Base-by-base conservation (phyloP, 2,797 vertebrate species). In the Fratercula arctica region DNA sequence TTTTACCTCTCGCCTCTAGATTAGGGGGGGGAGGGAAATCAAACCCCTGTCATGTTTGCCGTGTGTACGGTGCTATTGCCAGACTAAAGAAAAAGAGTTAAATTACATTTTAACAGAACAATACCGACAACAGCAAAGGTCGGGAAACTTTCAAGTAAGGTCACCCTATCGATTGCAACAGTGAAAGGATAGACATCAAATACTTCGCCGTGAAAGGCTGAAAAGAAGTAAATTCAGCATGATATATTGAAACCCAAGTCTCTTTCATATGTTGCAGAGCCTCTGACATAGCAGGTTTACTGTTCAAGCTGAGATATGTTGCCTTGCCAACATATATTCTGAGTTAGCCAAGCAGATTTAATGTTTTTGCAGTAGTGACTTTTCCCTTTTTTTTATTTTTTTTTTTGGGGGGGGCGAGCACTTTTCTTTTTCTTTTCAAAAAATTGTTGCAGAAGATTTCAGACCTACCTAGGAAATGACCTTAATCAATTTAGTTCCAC, bases 301-400 rank as follows among this genome's bases (percentile, higher is more conserved):
- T 53, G 95, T 95, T 96, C 95, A 66, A 96, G 96, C 94, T 94
- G 75, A 80, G 96, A 94, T 93, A 92, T 75, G 98, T 98, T 98
- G 96, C 97, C 97, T 93, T 96, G 98, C 98, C 98, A 98, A 98
- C 97, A 89, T 70, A 91, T 85, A 98, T 98, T 98, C 97, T 94
- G 98, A 98, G 96, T 97, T 97, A 98, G 87, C 97, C 97, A 98
- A 97, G 98, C 98, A 98, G 97, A 98, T 91, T 87, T 98, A 98
- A 98, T 98, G 96, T 95, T 97, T 96, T 94, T 85, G 63, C 95
- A 80, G 61, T 77, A 68, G 67, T 81, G 92, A 93, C 94, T 94
- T 96, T 80, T 93, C 89, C 74, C 31, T 26, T 46, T 89, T 82
- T 83, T 29, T 48, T 7, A 35, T 48, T 24, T 12, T 48, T 23